These are phyloP conservation scores for Corvus moneduloides DNA, from an alignment of 2,113 vertebrate genomes.

Conservation along the genomic window DNA sequence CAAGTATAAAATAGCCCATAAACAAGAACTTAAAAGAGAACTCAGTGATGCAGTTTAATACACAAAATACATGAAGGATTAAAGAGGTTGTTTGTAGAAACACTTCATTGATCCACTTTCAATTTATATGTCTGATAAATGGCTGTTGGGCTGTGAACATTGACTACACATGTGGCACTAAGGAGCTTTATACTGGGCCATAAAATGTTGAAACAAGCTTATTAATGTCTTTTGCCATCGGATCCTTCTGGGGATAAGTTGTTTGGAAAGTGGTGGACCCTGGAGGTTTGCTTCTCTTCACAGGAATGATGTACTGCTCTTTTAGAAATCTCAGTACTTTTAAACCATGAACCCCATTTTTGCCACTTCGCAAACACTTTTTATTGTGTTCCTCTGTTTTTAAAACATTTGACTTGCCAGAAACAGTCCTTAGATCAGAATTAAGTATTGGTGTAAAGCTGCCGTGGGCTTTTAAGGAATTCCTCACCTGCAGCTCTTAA, in stretches of 20 bases:
- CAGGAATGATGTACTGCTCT: neutral
- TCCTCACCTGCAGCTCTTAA: neutral
- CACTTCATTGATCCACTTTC: neutral
- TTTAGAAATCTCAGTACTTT: neutral
- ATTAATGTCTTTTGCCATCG: neutral
- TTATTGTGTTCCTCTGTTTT: neutral
- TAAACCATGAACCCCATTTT: neutral
- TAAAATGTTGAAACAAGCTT: constrained; percentile 4
- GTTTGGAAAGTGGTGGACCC: neutral
- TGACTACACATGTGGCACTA: neutral
- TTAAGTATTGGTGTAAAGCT: neutral
- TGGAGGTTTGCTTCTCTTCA: neutral
- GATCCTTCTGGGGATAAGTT: neutral
- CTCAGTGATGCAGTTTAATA: neutral
- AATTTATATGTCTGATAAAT: neutral
- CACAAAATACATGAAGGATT: neutral
- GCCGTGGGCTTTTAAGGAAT: neutral
- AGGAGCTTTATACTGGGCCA: neutral
- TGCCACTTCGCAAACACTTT: neutral
- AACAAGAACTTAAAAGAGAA: neutral
- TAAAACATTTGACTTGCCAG: neutral
- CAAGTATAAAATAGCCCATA: neutral
- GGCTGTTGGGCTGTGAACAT: neutral
- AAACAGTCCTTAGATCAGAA: neutral
- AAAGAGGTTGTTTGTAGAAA: neutral